Evolutionary conservation across 2,113 vertebrate species (phyloP).

Genomic region (Trichechus manatus): DNA sequence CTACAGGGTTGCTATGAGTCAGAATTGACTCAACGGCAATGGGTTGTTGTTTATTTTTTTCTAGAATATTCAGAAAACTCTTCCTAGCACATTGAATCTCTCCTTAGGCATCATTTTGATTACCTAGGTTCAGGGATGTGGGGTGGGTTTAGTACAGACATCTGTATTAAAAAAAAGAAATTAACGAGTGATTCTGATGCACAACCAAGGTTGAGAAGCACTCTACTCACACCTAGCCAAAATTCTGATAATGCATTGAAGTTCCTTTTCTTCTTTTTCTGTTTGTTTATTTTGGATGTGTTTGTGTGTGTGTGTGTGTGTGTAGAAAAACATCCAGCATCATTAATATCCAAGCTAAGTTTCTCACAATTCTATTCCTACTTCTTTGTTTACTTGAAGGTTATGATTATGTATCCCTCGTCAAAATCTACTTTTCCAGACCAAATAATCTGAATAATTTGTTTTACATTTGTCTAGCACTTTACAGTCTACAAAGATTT

Average conservation of each 20-base stretch:
- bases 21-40: too few species aligned
- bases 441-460: neutral
- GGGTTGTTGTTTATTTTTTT: too few species aligned
- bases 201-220: neutral
- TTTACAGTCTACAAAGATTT: neutral
- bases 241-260: neutral
- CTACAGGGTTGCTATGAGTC: too few species aligned
- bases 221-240: neutral
- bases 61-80: neutral
- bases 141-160: neutral
- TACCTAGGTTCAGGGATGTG: neutral
- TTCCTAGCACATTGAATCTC: neutral
- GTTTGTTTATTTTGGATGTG: neutral
- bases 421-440: neutral
- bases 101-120: neutral
- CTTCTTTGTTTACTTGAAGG: neutral
- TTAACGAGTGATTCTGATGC: neutral
- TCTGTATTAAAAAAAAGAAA: neutral
- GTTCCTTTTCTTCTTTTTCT: neutral
- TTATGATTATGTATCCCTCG: neutral
- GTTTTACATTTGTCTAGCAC: neutral
- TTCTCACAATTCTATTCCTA: neutral
- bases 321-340: neutral
- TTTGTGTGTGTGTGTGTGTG: neutral
- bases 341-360: neutral